A percentile compares a stretch with the other conserved stretches of the same genome.
Evolutionary conservation across 2,113 vertebrate species (phyloP).

Genomic region (Sceloporus tristichus): DNA sequence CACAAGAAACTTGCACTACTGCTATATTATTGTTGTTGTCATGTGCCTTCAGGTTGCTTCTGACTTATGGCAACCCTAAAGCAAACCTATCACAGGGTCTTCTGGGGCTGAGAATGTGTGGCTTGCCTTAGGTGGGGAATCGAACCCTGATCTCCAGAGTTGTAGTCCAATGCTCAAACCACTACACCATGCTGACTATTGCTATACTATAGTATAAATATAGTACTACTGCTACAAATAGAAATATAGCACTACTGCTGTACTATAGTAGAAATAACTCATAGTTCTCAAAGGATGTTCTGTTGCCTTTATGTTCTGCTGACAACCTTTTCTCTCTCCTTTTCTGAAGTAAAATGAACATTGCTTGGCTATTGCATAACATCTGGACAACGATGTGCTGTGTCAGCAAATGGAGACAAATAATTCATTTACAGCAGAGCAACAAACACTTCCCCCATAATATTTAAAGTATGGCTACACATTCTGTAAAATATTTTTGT

Average conservation of each 20-base stretch:
- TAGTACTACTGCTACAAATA: no score
- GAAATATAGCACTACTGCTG: background rate
- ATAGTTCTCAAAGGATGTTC: background rate
- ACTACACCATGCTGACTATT: no score
- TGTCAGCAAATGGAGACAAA: background rate
- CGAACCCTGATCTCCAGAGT: no score
- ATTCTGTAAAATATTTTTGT: background rate
- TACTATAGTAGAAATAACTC: background rate
- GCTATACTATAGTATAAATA: no score
- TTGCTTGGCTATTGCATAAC: background rate
- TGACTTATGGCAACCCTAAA: no score
- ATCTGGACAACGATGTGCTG: background rate
- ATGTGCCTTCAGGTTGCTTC: no score
- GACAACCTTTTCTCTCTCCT: background rate
- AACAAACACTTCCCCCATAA: conserved; percentile 2
- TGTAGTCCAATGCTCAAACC: no score
- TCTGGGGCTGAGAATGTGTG: no score
- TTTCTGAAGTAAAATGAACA: background rate
- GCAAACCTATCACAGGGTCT: no score
- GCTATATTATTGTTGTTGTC: background rate
- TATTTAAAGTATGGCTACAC: accelerated
- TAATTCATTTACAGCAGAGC: background rate
- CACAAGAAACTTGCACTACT: no score
- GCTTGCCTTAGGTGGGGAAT: no score
- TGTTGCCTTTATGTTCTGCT: background rate